phyloP scores from a whole-genome alignment of 2,797 vertebrate species.

The Odontamblyopus lacepedii region DNA sequence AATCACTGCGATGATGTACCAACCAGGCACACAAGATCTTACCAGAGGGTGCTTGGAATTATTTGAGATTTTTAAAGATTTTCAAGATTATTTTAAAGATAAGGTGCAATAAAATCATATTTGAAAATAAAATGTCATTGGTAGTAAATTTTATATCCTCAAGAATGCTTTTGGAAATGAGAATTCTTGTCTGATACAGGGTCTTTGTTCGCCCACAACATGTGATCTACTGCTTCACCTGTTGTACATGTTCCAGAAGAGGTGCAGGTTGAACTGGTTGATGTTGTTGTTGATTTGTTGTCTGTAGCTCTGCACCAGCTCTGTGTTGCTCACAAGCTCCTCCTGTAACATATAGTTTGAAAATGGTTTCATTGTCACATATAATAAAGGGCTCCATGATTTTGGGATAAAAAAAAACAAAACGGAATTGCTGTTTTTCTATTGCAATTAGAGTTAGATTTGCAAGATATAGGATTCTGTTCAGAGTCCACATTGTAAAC shows the following conservation, averaged over 20 bases:
- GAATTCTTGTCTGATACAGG: neutral
- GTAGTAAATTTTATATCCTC: neutral
- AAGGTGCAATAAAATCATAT: neutral
- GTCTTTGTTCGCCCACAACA: neutral
- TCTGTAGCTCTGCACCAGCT: slow-evolving; percentile 93
- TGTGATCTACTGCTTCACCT: slow-evolving; percentile 72
- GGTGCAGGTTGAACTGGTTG: slow-evolving; percentile 97
- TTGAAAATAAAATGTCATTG: neutral
- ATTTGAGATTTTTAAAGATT: neutral
- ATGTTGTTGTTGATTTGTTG: slow-evolving; percentile 91
- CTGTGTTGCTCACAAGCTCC: slow-evolving; percentile 93
- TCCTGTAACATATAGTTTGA: slow-evolving; percentile 74
- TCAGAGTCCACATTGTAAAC: no score
- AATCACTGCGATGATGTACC: neutral
- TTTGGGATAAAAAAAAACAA: no score
- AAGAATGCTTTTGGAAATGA: neutral
- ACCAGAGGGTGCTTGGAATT: no score
- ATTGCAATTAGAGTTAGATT: no score
- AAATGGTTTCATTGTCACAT: neutral
- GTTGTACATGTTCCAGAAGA: slow-evolving; percentile 99
- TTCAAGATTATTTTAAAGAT: neutral
- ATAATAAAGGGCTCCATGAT: neutral
- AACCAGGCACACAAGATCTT: neutral
- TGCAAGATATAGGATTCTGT: no score
- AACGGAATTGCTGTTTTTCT: no score